phyloP scores from a whole-genome alignment of 2,888 invertebrate species.

The Mythimna albipuncta region DNA sequence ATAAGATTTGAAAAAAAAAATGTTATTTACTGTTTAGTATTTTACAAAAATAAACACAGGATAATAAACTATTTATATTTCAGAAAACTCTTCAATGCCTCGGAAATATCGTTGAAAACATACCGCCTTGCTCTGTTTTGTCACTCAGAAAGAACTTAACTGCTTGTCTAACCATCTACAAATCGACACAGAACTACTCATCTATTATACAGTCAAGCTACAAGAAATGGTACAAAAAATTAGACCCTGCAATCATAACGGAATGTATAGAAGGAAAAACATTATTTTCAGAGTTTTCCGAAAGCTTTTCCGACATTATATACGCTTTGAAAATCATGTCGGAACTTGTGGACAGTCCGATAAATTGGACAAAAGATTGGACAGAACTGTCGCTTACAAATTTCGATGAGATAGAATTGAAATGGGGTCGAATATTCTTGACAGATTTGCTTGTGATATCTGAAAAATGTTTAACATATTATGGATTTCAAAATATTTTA shows the following conservation, averaged over 20 bases:
- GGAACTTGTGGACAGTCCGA: slow-evolving; percentile 5
- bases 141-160: slow-evolving; percentile 56
- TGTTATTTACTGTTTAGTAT: no score
- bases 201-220: slow-evolving; percentile 32
- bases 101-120: slow-evolving; percentile 56
- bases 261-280: slow-evolving; percentile 62
- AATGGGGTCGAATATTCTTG: slow-evolving; percentile 50
- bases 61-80: slow-evolving; percentile 49
- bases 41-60: no score
- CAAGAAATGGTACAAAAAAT: slow-evolving; percentile 56
- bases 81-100: slow-evolving; percentile 71
- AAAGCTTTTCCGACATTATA: slow-evolving; percentile 25
- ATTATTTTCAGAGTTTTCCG: slow-evolving; percentile 52
- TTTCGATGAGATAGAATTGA: neutral
- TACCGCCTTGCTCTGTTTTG: slow-evolving; percentile 59
- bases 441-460: slow-evolving; percentile 69
- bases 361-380: slow-evolving; percentile 9
- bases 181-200: slow-evolving; percentile 41
- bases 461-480: slow-evolving; percentile 57
- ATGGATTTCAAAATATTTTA: slow-evolving; percentile 63
- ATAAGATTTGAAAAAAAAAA: no score
- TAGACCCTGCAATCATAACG: slow-evolving; percentile 63
- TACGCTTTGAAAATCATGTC: slow-evolving; percentile 65
- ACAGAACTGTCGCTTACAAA: slow-evolving; percentile 23
- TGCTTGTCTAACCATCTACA: slow-evolving; percentile 57